Evolutionary conservation across 2,797 vertebrate genomes (phyloP).

Genomic region (Phoebastria nigripes): DNA sequence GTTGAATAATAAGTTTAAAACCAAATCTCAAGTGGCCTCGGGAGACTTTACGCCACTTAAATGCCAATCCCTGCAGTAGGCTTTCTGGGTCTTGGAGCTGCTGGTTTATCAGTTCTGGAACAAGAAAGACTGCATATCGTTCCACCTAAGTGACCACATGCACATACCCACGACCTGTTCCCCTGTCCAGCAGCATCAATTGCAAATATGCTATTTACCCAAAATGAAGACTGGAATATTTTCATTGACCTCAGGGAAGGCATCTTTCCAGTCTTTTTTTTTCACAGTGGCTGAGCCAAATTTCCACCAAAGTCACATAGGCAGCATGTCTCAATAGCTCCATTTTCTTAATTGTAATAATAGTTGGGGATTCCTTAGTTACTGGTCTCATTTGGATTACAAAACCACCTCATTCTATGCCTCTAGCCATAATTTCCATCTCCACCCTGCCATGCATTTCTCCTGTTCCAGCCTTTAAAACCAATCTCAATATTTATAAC

Average conservation of each 20-base stretch:
- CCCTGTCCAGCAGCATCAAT: background rate
- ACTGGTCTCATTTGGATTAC: background rate
- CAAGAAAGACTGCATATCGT: background rate
- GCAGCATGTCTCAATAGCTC: background rate
- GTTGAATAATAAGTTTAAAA: background rate
- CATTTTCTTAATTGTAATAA: background rate
- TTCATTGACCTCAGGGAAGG: background rate
- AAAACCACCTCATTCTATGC: background rate
- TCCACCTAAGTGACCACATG: background rate
- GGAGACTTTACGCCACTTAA: background rate
- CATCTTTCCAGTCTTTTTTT: background rate
- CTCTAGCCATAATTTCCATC: background rate
- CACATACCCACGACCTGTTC: background rate
- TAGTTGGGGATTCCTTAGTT: background rate
- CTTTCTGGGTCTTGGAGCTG: background rate
- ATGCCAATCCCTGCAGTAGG: background rate
- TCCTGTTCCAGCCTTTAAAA: background rate
- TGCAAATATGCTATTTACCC: background rate
- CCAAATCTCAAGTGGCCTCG: background rate
- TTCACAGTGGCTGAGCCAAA: background rate
- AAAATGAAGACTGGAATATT: background rate
- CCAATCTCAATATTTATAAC: background rate
- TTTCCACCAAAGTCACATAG: background rate
- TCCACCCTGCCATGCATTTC: background rate
- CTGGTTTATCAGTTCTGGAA: background rate